These are phyloP conservation scores for Rhynchonycteris naso DNA, from an alignment of 2,797 vertebrate species.

Conservation along the genomic window DNA sequence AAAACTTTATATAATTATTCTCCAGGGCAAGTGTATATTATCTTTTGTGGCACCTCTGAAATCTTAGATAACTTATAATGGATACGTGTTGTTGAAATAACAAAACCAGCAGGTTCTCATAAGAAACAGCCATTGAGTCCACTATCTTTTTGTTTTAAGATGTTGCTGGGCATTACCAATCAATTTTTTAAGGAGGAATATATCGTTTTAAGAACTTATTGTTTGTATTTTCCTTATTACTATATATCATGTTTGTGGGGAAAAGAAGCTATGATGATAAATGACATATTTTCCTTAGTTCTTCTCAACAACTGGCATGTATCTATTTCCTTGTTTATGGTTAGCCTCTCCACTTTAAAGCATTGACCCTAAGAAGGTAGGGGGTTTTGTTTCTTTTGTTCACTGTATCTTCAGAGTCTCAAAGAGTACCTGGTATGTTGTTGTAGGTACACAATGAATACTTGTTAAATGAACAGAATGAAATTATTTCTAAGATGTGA, in stretches of 20 bases:
- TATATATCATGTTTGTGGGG: not conserved
- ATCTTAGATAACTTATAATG: not conserved
- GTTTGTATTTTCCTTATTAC: not conserved
- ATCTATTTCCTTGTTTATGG: not conserved
- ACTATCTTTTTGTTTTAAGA: not conserved
- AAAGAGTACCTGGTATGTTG: not conserved
- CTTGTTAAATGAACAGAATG: not conserved
- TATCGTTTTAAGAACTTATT: not conserved
- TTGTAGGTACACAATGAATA: not conserved
- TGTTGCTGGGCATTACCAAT: not conserved
- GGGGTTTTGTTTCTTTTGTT: not conserved
- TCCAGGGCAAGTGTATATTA: accelerated
- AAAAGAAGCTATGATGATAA: not conserved
- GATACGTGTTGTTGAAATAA: not conserved
- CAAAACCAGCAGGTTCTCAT: not conserved
- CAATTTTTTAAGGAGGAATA: not conserved
- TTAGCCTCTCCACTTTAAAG: not conserved
- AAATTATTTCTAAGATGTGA: not conserved
- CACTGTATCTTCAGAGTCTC: not conserved
- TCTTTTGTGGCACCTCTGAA: not conserved
- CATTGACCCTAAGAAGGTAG: not conserved
- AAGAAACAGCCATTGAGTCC: not conserved
- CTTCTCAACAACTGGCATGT: not conserved
- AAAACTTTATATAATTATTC: not conserved
- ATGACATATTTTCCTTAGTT: not conserved